Percentiles rank a stretch among this genome's conserved stretches.
These are phyloP conservation scores for Capromys pilorides DNA, from an alignment of 2,797 vertebrate genomes.

Conservation along the genomic window DNA sequence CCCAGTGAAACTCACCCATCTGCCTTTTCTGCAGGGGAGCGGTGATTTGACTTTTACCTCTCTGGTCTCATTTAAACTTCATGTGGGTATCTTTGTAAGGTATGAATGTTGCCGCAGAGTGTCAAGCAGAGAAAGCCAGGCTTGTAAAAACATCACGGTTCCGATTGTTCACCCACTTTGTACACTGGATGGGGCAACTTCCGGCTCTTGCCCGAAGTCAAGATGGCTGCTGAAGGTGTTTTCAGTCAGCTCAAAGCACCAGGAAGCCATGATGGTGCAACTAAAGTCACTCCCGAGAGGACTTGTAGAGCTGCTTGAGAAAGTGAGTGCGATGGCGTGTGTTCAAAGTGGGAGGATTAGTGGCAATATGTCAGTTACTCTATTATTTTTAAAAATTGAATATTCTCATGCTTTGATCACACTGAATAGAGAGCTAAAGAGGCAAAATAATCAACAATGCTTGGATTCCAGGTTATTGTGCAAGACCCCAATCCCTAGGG, in stretches of 20 bases:
- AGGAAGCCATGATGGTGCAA: background rate
- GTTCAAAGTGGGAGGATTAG: background rate
- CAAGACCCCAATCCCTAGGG: background rate
- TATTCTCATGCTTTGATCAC: background rate
- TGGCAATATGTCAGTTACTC: background rate
- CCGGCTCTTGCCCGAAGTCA: background rate
- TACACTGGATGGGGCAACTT: background rate
- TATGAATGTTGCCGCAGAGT: background rate
- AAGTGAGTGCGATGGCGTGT: background rate
- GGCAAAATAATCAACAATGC: background rate
- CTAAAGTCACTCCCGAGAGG: background rate
- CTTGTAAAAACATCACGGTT: background rate
- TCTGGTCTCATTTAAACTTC: background rate
- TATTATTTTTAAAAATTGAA: background rate
- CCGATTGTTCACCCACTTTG: background rate
- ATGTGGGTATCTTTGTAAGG: background rate
- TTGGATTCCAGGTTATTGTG: background rate
- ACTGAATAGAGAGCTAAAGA: background rate
- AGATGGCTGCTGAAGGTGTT: background rate
- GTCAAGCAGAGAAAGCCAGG: background rate
- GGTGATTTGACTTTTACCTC: background rate
- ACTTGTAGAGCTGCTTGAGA: background rate
- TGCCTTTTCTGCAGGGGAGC: background rate
- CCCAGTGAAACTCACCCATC: background rate
- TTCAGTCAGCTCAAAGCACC: background rate